These are phyloP conservation scores for Percopsis transmontana DNA, from an alignment of 2,113 vertebrate genomes.

Conservation along the genomic window DNA sequence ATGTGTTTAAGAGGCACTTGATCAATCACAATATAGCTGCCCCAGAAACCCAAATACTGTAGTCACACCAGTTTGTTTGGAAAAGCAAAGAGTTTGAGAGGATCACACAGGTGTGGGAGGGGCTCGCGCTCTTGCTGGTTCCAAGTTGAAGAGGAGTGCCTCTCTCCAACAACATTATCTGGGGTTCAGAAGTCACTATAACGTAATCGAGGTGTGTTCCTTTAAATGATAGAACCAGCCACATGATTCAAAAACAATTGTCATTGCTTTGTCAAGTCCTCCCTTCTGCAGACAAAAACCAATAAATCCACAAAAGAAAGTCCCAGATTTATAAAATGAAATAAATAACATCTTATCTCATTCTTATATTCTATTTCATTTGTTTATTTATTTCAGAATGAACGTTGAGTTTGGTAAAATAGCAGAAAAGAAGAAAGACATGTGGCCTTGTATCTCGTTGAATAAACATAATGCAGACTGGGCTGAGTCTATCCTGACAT, in stretches of 20 bases:
- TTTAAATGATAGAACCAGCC: too few species aligned
- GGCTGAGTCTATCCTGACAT: constrained; percentile 68
- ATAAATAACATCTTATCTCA: background rate
- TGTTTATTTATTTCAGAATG: constrained; percentile 16
- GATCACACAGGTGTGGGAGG: too few species aligned
- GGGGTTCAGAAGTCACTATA: too few species aligned
- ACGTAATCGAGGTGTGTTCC: too few species aligned
- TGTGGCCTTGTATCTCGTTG: constrained; percentile 32
- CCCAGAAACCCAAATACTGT: too few species aligned
- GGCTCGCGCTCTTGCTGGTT: too few species aligned
- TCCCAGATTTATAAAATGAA: background rate
- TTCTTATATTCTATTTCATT: background rate
- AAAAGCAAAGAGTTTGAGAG: too few species aligned
- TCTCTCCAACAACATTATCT: too few species aligned
- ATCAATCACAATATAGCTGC: too few species aligned
- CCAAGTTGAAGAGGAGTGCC: too few species aligned
- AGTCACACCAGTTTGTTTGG: too few species aligned
- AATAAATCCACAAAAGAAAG: background rate
- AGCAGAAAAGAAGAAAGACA: constrained; percentile 11
- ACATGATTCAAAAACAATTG: too few species aligned
- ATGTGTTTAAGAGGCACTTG: background rate
- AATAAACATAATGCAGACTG: constrained; percentile 57
- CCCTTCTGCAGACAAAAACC: background rate
- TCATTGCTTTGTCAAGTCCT: background rate
- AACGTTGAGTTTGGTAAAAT: constrained; percentile 8